Base-by-base conservation (phyloP, 2,888 invertebrate genomes). In the Linnaemya tessellans region DNA sequence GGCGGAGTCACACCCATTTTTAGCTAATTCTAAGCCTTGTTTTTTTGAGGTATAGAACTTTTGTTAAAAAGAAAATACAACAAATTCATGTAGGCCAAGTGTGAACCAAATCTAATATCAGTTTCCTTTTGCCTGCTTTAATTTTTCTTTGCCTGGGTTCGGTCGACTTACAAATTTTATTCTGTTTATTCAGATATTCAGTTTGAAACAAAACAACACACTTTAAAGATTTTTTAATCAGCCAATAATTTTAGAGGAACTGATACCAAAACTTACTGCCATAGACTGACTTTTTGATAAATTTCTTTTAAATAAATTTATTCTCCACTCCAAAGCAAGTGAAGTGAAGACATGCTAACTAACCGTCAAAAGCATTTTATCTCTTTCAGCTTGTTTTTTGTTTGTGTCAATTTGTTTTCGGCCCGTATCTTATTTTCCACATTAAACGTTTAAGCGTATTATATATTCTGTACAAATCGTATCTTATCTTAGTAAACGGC, bases 391-490 rank as follows among this genome's bases (percentile, higher is more conserved):
- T 35, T 68, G 0, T 11, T 60, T 60, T 20, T 35, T 60, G 9
- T 54, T 41, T 43, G 20, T 64, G 22, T 49, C n/a, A 71, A 71
- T 56, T 54, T 79, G 25, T 54, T 71, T 64, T 54, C 43, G 20
- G 64, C n/a, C n/a, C 46, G 54, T 51, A 56, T 73, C 65, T 65
- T 25, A 18, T 65, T 64, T 43, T 58, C 56, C 54, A 15, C 41
- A 62, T 41, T 54, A 79, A 38, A 49, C 60, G 46, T 78, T 78
- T 49, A 67, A 68, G 68, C 49, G n/a, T 78, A 56, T 49, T 56
- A 35, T 78, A 51, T 49, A 46, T 49, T 78, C 51, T 9, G 1
- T 41, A 70, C 41, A 51, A 41, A 15, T 51, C 51, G 51, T 35
- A 60, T 62, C 60, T 51, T 70, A 71, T 70, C 62, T 54, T 30